Evolutionary conservation across 2,113 vertebrate species (phyloP).

Genomic region (Oncorhynchus nerka): DNA sequence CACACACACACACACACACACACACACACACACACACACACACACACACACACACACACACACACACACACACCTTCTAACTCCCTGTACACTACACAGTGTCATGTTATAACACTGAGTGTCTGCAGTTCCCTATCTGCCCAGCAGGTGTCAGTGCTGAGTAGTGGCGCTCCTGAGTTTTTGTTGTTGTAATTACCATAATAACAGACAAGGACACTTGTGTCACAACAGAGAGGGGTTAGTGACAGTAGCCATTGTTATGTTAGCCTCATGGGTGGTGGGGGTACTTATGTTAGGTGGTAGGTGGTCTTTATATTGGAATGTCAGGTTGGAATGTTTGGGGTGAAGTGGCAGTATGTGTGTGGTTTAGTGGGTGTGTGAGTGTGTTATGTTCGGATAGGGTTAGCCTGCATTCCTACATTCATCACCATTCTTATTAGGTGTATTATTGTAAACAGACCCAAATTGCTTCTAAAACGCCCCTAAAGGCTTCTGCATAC

Average conservation of each 20-base stretch:
- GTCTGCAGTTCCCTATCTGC: not conserved
- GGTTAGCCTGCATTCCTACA: not conserved
- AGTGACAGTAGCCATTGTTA: slow-evolving; percentile 22
- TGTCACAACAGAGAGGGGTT: not conserved
- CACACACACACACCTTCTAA: too few species aligned
- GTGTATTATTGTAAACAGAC: too few species aligned
- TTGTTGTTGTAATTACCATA: not conserved
- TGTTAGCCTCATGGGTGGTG: slow-evolving; percentile 8
- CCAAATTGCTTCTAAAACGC: too few species aligned
- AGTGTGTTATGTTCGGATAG: not conserved
- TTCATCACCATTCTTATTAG: not conserved
- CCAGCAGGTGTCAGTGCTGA: slow-evolving; percentile 3
- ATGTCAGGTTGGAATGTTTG: not conserved
- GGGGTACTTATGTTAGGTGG: not conserved
- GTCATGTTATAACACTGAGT: slow-evolving; percentile 14
- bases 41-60: slow-evolving; percentile 12
- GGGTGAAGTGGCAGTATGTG: not conserved
- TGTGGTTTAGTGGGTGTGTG: not conserved
- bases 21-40: slow-evolving; percentile 11
- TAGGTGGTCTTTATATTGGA: not conserved
- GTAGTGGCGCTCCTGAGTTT: not conserved
- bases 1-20: not conserved
- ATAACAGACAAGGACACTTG: not conserved
- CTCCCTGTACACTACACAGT: not conserved
- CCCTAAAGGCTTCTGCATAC: too few species aligned